Evolutionary conservation across 2,113 vertebrate genomes (phyloP).

Genomic region (Narcine bancroftii): DNA sequence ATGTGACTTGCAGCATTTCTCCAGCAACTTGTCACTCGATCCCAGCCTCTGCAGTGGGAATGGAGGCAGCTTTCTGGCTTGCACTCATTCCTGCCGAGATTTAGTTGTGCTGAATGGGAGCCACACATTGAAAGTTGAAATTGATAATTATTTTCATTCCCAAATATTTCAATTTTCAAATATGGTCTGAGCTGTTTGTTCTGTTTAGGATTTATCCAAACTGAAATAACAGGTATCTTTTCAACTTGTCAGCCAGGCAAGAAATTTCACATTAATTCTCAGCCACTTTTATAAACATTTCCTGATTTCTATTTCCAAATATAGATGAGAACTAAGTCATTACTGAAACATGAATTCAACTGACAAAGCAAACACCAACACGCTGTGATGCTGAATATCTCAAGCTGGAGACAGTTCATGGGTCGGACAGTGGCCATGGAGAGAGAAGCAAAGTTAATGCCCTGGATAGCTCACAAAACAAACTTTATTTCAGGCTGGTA

Average conservation of each 20-base stretch:
- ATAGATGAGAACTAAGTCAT: background rate
- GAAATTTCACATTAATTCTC: background rate
- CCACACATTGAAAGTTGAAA: background rate
- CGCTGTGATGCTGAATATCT: no score
- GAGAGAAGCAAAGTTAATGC: no score
- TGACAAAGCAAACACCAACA: background rate
- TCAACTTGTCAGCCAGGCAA: background rate
- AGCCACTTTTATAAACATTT: no score
- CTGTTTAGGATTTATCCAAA: background rate
- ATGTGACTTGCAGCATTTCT: no score
- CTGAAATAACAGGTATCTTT: background rate
- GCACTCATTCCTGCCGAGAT: no score
- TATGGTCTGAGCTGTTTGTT: background rate
- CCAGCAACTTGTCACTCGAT: no score
- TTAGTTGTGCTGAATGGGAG: background rate
- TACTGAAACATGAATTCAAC: background rate
- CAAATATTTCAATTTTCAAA: background rate
- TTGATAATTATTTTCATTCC: background rate
- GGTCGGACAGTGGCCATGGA: no score
- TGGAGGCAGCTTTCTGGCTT: no score
- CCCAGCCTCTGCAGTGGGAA: no score
- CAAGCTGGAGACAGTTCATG: no score
- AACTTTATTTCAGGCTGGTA: no score
- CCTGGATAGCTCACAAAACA: no score
- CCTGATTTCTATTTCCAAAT: background rate